Evolutionary conservation across 2,113 vertebrate species (phyloP), one percentile per base, ranked within the genome.

Genomic region (Pteruthius melanotis): DNA sequence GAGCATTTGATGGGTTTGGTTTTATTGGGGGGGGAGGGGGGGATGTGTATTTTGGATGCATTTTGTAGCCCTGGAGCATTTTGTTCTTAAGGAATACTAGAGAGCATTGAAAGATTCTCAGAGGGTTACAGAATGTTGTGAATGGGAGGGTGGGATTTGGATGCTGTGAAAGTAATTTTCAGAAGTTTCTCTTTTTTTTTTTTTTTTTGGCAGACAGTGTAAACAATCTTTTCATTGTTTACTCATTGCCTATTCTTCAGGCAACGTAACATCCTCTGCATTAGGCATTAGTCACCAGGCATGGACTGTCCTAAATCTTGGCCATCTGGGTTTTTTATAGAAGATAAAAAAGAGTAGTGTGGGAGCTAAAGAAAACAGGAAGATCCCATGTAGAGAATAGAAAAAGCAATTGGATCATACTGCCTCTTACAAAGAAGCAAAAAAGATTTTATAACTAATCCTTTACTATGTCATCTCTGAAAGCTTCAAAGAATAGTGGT

Each of bases 361-460:
- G 74, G 81, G 85, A 93, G 59, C 80, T 79, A 82, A 78, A 90
- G 83, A 90, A 96, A 97, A 97, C 93, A 96, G 93, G 94, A 97
- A 95, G 84, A 84, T 82, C 76, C 63, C 87, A 57, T 83, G 82
- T 37, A 59, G 57, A 83, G 54, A 76, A 56, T 7, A 86, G 44
- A 86, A 90, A 95, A 94, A 90, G 53, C 69, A 50, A 27, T 65
- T 95, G 50, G 59, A 92, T 77, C 56, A 71, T 31, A 40, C 59
- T 83, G 26, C 28, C 23, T 83, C 13, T 75, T 83, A 79, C 44
- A 92, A 87, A 95, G 56, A 85, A 85, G 39, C 9, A 89, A 63
- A 87, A 87, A 91, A 49, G 49, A 50, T 83, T 82, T 90, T 65
- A 47, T 35, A 76, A 44, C 30, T 75, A 80, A 35, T 57, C 13